A percentile compares a stretch with the other conserved stretches of the same genome.
Conservation (phyloP, 2,888 invertebrate species). For the Sepioteuthis lessoniana region DNA sequence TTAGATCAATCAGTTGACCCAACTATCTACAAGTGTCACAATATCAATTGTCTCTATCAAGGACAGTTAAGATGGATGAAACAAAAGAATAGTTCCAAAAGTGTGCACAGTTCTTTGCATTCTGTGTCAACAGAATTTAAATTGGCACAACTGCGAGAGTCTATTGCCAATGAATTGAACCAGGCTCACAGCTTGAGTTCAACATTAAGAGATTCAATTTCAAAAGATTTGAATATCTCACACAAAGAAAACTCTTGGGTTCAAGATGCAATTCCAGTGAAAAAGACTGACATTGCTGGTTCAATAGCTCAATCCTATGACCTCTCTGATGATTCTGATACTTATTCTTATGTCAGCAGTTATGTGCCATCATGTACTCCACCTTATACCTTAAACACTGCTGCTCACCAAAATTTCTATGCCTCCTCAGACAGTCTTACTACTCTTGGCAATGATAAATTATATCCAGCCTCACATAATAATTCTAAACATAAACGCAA, state of each 20-base stretch:
- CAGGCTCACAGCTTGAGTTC: constrained; percentile 57
- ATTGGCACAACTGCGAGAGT: constrained; percentile 50
- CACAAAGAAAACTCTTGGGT: constrained; percentile 49
- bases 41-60: neutral
- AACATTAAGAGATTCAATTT: constrained; percentile 56
- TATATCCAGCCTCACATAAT: constrained; percentile 50
- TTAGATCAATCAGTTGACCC: neutral
- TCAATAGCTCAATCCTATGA: constrained; percentile 67
- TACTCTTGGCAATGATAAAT: constrained; percentile 54
- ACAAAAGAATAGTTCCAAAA: constrained; percentile 39
- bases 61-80: neutral
- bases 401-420: neutral
- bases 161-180: constrained; percentile 58
- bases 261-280: constrained; percentile 34
- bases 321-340: constrained; percentile 63
- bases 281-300: constrained; percentile 62
- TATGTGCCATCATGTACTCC: constrained; percentile 58
- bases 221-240: constrained; percentile 56
- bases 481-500: neutral
- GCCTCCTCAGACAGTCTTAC: constrained; percentile 53
- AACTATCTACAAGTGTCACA: neutral
- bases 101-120: constrained; percentile 51
- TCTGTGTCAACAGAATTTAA: constrained; percentile 49
- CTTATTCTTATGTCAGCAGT: constrained; percentile 62
- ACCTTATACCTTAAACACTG: constrained; percentile 45